A percentile compares a stretch with the other conserved stretches of the same genome.
Conservation (phyloP, 1,140 invertebrate species). For the Paraescarpia echinospica region DNA sequence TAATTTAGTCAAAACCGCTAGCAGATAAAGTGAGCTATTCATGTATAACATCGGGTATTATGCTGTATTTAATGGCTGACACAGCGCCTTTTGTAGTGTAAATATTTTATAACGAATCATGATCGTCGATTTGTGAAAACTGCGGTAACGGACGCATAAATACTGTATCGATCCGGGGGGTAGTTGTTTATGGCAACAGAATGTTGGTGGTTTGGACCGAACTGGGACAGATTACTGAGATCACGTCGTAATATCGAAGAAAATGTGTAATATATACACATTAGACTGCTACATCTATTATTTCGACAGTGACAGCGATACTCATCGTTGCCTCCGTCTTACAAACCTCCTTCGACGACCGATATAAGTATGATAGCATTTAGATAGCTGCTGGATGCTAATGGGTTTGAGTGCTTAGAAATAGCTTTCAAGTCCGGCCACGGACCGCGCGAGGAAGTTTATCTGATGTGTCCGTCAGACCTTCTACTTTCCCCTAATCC, state of each 20-base stretch:
- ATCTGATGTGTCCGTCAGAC: too few species aligned
- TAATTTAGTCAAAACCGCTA: not conserved
- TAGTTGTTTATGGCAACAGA: not conserved
- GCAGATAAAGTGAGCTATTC: not conserved
- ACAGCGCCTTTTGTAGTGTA: not conserved
- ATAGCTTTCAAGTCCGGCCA: too few species aligned
- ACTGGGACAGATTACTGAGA: not conserved
- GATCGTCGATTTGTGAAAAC: not conserved
- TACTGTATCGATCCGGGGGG: not conserved
- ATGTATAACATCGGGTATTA: not conserved
- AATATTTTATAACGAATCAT: not conserved
- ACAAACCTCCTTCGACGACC: not conserved
- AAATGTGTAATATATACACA: not conserved
- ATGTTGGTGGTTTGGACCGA: not conserved
- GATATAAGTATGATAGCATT: too few species aligned
- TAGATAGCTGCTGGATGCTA: too few species aligned
- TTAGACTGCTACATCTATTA: not conserved
- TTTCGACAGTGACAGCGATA: not conserved
- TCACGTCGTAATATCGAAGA: not conserved
- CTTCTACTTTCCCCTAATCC: too few species aligned
- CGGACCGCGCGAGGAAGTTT: too few species aligned
- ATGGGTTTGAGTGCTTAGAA: too few species aligned
- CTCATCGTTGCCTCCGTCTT: not conserved
- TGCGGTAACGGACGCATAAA: not conserved
- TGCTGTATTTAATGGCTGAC: not conserved